Conservation (phyloP, 2,797 vertebrate genomes). For the Carapus acus region DNA sequence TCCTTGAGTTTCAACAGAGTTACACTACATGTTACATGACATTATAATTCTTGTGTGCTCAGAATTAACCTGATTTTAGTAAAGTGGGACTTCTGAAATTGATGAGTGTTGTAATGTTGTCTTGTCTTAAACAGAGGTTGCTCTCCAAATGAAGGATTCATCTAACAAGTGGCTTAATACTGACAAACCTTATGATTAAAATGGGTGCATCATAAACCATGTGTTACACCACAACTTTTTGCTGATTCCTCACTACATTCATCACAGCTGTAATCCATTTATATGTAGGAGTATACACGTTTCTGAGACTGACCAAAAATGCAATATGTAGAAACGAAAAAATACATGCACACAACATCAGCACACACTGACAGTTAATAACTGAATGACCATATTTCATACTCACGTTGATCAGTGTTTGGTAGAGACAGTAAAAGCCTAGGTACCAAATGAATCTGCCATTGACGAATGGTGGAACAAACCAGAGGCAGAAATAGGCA, state of each 20-base stretch:
- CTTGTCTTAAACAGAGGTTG: no score
- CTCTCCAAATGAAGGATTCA: no score
- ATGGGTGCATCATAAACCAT: constrained; percentile 17
- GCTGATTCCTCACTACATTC: constrained; percentile 9
- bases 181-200: constrained; percentile 6
- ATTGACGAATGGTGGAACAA: constrained; percentile 79
- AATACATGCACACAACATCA: not conserved
- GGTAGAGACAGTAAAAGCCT: constrained; percentile 89
- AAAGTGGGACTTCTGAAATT: not conserved
- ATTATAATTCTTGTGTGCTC: no score
- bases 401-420: constrained; percentile 91
- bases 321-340: not conserved
- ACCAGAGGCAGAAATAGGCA: constrained; percentile 95
- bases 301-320: constrained; percentile 1
- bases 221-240: constrained; percentile 24
- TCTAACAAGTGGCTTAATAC: no score
- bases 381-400: not conserved
- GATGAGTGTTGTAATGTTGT: not conserved
- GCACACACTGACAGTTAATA: no score
- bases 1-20: no score
- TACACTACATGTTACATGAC: no score
- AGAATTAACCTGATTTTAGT: no score
- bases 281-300: not conserved
- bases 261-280: constrained; percentile 24
- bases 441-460: constrained; percentile 86